These are phyloP conservation scores for Dysmachus trigonus DNA, from an alignment of 2,888 invertebrate species.

Conservation along the genomic window DNA sequence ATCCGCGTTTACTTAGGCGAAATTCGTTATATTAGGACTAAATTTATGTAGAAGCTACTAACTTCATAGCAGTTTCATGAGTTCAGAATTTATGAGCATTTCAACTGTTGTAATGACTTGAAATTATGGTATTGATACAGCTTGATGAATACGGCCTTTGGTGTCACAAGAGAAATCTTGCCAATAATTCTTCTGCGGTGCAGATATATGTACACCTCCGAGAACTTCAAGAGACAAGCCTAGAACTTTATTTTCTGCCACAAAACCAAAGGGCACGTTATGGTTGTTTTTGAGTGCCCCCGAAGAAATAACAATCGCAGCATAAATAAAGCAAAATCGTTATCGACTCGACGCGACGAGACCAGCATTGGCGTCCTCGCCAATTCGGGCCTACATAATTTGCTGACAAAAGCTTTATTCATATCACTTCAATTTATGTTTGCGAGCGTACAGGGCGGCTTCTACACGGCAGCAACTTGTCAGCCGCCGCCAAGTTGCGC, in stretches of 20 bases:
- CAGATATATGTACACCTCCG: not conserved
- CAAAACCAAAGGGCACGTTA: not conserved
- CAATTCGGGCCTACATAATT: not conserved
- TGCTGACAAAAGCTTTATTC: not conserved
- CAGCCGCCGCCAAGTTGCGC: not conserved
- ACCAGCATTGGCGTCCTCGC: not conserved
- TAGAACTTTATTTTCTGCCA: not conserved
- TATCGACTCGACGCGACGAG: not conserved
- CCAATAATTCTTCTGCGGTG: not conserved
- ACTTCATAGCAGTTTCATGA: too few relatives aligned
- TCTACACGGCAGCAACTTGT: slow-evolving; percentile 9
- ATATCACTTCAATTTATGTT: not conserved
- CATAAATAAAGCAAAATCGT: not conserved
- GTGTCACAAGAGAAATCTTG: not conserved
- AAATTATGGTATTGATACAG: too few relatives aligned
- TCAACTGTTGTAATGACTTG: too few relatives aligned
- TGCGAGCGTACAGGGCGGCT: not conserved
- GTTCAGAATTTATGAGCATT: too few relatives aligned
- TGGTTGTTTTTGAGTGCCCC: not conserved
- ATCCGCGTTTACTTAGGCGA: too few relatives aligned
- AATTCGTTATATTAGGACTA: too few relatives aligned
- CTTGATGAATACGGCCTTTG: not conserved
- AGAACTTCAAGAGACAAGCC: not conserved
- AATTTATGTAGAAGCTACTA: too few relatives aligned
- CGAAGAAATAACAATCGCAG: not conserved